Evolutionary conservation across 2,113 vertebrate species (phyloP).

Genomic region (Centropus unirufus): DNA sequence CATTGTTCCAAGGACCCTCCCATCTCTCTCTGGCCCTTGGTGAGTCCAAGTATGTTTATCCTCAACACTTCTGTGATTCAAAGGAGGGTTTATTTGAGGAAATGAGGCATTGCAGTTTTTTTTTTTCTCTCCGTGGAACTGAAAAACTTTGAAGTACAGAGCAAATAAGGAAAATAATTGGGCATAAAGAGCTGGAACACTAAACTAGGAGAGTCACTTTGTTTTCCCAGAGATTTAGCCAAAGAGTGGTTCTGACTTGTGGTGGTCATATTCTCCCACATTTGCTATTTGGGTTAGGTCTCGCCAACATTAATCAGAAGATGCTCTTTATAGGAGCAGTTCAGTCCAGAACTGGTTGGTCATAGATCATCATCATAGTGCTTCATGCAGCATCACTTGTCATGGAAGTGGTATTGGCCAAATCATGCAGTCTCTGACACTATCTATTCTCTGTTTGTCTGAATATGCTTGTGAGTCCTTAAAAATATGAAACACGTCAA

Average conservation of each 20-base stretch:
- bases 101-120: not conserved
- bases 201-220: not conserved
- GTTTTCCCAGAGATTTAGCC: not conserved
- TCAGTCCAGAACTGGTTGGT: not conserved
- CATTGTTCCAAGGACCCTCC: not conserved
- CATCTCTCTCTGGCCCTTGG: not conserved
- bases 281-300: not conserved
- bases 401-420: not conserved
- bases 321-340: not conserved
- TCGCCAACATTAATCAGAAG: not conserved
- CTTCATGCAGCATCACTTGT: not conserved
- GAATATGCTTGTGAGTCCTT: not conserved
- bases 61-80: not conserved
- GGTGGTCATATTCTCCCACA: accelerated
- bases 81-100: not conserved
- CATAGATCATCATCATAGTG: not conserved
- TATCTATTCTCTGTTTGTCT: not conserved
- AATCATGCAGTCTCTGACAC: not conserved
- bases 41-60: not conserved
- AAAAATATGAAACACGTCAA: not conserved
- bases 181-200: not conserved
- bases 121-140: not conserved
- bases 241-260: not conserved
- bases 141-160: not conserved
- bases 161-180: not conserved